Percentiles rank a stretch among this genome's conserved stretches.
phyloP scores from a whole-genome alignment of 2,888 invertebrate genomes.

The Rhaphigaster nebulosa region DNA sequence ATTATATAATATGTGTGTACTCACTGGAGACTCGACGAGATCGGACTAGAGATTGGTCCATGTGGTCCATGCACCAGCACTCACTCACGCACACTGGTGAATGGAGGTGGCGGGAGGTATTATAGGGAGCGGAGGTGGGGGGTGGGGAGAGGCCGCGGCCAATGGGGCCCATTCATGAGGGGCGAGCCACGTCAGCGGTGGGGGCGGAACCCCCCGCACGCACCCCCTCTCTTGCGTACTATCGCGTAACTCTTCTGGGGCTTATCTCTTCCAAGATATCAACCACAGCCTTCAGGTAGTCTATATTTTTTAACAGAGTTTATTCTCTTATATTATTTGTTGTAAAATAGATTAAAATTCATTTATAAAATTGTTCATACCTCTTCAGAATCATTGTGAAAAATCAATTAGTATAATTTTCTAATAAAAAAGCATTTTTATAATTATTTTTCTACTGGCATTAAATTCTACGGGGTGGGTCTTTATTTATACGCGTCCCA shows the following conservation, averaged over 20 bases:
- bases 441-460: too few species aligned
- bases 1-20: constrained; percentile 50
- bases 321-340: neutral
- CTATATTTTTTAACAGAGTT: neutral
- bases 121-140: constrained; percentile 11
- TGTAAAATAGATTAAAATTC: neutral
- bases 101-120: constrained; percentile 51
- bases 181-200: constrained; percentile 19
- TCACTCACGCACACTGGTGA: constrained; percentile 58
- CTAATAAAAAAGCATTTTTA: too few species aligned
- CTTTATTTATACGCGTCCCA: too few species aligned
- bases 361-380: too few species aligned
- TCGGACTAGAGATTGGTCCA: constrained; percentile 51
- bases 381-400: too few species aligned
- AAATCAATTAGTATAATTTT: too few species aligned
- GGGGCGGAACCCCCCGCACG: constrained; percentile 37
- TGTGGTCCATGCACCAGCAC: constrained; percentile 56
- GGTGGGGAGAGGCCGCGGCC: neutral
- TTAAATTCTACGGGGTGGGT: too few species aligned
- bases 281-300: neutral
- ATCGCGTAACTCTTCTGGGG: neutral
- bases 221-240: constrained; percentile 50
- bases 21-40: constrained; percentile 55
- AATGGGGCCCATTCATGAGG: constrained; percentile 48
- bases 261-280: constrained; percentile 5